Evolutionary conservation across 2,113 vertebrate genomes (phyloP), one percentile per base, ranked within the genome.

Genomic region (Strix uralensis): DNA sequence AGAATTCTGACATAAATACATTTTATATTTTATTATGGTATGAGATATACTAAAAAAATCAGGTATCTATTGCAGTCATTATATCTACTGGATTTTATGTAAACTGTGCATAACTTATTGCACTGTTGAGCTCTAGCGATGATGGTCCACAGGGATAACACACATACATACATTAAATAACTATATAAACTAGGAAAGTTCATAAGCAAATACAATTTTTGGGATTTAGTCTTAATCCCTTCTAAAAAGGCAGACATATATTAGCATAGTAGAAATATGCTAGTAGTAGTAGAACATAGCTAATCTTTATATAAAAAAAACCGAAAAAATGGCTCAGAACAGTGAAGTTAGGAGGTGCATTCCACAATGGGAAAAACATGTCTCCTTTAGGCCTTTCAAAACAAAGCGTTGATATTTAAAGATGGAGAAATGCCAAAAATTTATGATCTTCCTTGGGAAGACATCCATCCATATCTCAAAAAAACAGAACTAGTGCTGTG

Each of bases 31-130:
- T 11, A 23, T 34, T 85, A 30, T 10, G 3, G 5, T 55, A 59
- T 0, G 2, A 65, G n/a, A 42, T 2, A 0, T 27, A 38, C 8
- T 55, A 46, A 4, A 25, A 88, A 88, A 47, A 8, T 27, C 17
- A 25, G 3, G 4, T 27, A 22, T 66, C 75, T 66, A 42, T 26
- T 67, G 19, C 7, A 62, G 26, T 59, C 8, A 36, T 46, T 86
- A 10, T 42, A 4, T 44, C 49, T 52, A 42, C 7, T 0, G 0
- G 6, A 69, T 55, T 67, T 84, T 59, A 58, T 27, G 16, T 63
- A 81, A 69, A 36, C 5, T 51, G 5, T 34, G 8, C 9, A 12
- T 54, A 80, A 15, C 2, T 47, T 57, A 42, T 15, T 32, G 4
- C 4, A 15, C 19, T 44, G 29, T 38, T 62, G 11, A 27, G 70